Base-by-base conservation (phyloP, 2,888 invertebrate genomes). In the Lamellibrachia columna region DNA sequence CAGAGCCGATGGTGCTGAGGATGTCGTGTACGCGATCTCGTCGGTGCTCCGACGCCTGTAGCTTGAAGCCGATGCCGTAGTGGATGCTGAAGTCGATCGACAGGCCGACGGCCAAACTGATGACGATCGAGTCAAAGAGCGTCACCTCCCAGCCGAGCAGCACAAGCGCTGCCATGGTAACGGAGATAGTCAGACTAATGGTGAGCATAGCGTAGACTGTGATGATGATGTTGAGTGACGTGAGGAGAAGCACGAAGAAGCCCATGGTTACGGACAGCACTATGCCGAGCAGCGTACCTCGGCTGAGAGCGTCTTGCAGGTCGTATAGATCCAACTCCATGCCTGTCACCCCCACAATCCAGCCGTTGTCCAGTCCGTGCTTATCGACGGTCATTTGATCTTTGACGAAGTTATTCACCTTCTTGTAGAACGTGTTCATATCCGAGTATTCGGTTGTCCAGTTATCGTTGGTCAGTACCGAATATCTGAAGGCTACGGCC, bases 1-100 rank as follows among this genome's bases (percentile, higher is more conserved):
- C 98, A 2, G 98, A 98, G 52, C 98, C 98, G 96, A 99, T 98
- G 93, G 95, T 94, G 7, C 94, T 93, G 53, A 96, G 93, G 40
- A 96, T 95, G 91, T 94, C 94, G 52, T 94, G 94, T 2, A 95
- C 95, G n/a, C 95, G 52, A 95, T 97, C 97, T 94, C 97, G 97
- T 94, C 97, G 95, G 93, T 95, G 90, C 96, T 94, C 93, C 95
- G 93, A 75, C 11, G 92, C 40, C 55, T n/a, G 9, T 8, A 92
- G 8, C 60, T 91, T 91, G 94, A 98, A 99, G 95, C 98, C 98
- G 93, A 99, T 98, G 92, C 98, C 98, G 96, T 98, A 98, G 96
- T 99, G 99, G 93, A 99, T 97, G 96, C 98, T 98, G 96, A 98
- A 99, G 97, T 99, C 99, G 58, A 98, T 98, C 22, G 98, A 98